Conservation (phyloP, 2,888 invertebrate species). For the Clusia tigrina region DNA sequence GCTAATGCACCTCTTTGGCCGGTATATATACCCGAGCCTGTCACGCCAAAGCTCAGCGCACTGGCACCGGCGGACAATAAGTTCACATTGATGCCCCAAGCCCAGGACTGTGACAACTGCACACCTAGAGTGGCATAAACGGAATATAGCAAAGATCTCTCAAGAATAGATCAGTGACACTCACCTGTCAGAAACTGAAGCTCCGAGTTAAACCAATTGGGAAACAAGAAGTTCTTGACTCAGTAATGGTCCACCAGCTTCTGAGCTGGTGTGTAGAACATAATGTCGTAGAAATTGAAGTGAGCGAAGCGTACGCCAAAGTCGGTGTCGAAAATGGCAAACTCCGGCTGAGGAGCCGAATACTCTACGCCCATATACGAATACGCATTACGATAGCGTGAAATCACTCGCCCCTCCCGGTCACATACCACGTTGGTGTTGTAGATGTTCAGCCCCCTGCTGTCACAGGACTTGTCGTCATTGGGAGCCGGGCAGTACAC, state of each 20-base stretch:
- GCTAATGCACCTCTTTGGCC: conserved; percentile 51
- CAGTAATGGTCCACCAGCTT: conserved; percentile 57
- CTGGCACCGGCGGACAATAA: conserved; percentile 72
- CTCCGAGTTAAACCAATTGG: conserved; percentile 84
- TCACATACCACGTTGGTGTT: conserved; percentile 84
- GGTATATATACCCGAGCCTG: conserved; percentile 74
- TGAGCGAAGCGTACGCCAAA: conserved; percentile 82
- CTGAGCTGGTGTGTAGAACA: conserved; percentile 76
- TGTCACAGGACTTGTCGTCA: conserved; percentile 46
- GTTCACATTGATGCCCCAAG: conserved; percentile 69
- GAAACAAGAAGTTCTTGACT: conserved; percentile 62
- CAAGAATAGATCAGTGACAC: no score
- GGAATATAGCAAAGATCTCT: no score
- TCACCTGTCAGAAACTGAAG: conserved; percentile 71
- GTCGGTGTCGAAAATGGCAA: conserved; percentile 75
- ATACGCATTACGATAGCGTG: conserved; percentile 64
- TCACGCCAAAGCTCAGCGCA: conserved; percentile 65
- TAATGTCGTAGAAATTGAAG: conserved; percentile 85
- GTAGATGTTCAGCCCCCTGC: conserved; percentile 65
- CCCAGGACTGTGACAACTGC: conserved; percentile 71
- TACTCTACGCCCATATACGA: conserved; percentile 66
- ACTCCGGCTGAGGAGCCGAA: conserved; percentile 65
- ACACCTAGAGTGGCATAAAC: no score
- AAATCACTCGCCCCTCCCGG: conserved; percentile 74
- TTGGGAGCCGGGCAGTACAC: conserved; percentile 64